phyloP scores from a whole-genome alignment of 92 coral and sea anemone genomes.

The Porites lobata region DNA sequence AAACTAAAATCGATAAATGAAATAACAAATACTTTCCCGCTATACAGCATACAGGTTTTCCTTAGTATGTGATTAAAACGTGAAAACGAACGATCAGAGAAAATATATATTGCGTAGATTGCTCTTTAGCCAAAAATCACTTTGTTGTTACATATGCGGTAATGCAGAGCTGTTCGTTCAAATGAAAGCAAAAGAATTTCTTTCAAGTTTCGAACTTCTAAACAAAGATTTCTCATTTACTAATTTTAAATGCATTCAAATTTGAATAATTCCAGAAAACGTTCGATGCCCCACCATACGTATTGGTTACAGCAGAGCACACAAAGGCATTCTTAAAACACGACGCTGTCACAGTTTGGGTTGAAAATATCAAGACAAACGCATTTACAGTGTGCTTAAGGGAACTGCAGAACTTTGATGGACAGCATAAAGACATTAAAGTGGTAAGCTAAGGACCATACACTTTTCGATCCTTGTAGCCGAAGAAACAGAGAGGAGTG shows the following conservation, averaged over 20 bases:
- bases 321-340: constrained; percentile 64
- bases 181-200: too few relatives aligned
- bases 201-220: too few relatives aligned
- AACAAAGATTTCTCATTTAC: not conserved
- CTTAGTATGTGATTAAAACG: too few relatives aligned
- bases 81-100: too few relatives aligned
- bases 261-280: constrained; percentile 34
- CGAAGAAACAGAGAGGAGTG: too few relatives aligned
- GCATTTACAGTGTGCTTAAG: constrained; percentile 80
- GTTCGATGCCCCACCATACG: constrained; percentile 46
- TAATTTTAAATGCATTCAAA: not conserved
- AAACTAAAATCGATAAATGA: too few relatives aligned
- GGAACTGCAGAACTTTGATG: constrained; percentile 84
- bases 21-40: too few relatives aligned
- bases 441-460: constrained; percentile 58
- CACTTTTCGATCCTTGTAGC: not conserved
- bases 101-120: too few relatives aligned
- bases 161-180: too few relatives aligned
- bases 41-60: too few relatives aligned
- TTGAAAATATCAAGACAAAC: constrained; percentile 66
- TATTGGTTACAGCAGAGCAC: constrained; percentile 76
- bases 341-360: constrained; percentile 89
- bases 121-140: too few relatives aligned
- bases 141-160: too few relatives aligned
- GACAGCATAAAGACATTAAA: constrained; percentile 73